Conservation (phyloP, 2,113 vertebrate genomes). For the Neogale vison region DNA sequence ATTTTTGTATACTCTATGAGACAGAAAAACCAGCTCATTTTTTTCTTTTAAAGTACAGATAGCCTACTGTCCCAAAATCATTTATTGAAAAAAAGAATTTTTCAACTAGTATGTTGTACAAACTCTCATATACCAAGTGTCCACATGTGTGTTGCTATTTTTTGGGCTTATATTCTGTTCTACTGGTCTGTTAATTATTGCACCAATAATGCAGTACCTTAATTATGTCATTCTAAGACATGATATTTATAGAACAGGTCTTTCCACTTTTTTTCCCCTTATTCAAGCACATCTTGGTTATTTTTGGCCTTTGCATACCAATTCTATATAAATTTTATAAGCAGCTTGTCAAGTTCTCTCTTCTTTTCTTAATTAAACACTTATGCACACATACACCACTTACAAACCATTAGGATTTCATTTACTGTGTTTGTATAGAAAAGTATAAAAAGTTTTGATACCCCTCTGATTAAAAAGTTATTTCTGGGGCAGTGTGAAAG, state of each 20-base stretch:
- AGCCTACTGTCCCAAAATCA: not conserved
- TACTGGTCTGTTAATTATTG: not conserved
- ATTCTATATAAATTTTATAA: not conserved
- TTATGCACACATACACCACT: not conserved
- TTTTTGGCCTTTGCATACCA: not conserved
- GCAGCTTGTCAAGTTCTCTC: not conserved
- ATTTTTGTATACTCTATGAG: not conserved
- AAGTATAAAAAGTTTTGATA: not conserved
- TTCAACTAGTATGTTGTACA: not conserved
- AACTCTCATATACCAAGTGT: not conserved
- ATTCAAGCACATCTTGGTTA: not conserved
- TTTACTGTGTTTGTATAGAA: not conserved
- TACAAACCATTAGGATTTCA: not conserved
- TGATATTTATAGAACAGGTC: not conserved
- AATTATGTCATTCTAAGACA: not conserved
- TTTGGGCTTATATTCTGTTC: not conserved
- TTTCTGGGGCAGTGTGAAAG: not conserved
- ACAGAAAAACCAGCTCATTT: not conserved
- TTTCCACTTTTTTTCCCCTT: not conserved
- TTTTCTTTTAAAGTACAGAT: not conserved
- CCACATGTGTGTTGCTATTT: not conserved
- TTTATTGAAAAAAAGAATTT: slow-evolving; percentile 10
- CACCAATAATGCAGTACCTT: not conserved
- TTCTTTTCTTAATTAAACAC: not conserved
- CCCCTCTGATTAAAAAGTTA: not conserved